Base-by-base conservation (phyloP, 2,888 invertebrate genomes). In the Amblyjoppa proteus region DNA sequence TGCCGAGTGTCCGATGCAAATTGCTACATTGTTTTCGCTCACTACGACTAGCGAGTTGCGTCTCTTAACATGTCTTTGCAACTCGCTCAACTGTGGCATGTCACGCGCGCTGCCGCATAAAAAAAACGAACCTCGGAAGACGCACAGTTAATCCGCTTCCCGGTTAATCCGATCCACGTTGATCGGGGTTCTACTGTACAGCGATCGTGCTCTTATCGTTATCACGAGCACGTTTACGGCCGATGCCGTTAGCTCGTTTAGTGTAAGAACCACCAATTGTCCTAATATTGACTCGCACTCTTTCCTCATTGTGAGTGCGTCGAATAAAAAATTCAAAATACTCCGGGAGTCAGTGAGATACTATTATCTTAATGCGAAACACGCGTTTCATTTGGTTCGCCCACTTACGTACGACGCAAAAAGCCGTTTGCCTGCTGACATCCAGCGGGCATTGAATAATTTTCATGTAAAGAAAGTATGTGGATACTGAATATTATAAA, bases 401-500 rank as follows among this genome's bases (percentile, higher is more conserved):
- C 41, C 3, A 45, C 13, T 11, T 45, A 45, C 13, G 45, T 45
- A 45, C 2, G 13, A 45, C 45, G 13, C 4, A 45, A 45, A 45
- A 45, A 45, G 11, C 16, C 45, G 3, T 16, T 45, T 13, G 45
- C 13, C 11, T 16, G 16, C 13, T 31, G 31, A 13, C 31, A 25
- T 61, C 16, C 13, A 31, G 20, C 3, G 61, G 34, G 16, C 2
- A 34, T 64, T n/a, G 11, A 16, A 34, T 64, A 6, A 34, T 31
- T 64, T 64, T 31, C 13, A 64, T 34, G 16, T n/a, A 34, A 28
- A 34, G 25, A 28, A 25, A 13, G 11, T 25, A 58, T 13, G 13
- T 25, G 6, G 6, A 6, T 16, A 34, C 61, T 53, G 53, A 53
- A 49, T 75, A 75, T 64, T 66, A 34, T 51, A 76, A 76, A 66